phyloP scores from a whole-genome alignment of 2,888 invertebrate species.

The Mythimna pallens region DNA sequence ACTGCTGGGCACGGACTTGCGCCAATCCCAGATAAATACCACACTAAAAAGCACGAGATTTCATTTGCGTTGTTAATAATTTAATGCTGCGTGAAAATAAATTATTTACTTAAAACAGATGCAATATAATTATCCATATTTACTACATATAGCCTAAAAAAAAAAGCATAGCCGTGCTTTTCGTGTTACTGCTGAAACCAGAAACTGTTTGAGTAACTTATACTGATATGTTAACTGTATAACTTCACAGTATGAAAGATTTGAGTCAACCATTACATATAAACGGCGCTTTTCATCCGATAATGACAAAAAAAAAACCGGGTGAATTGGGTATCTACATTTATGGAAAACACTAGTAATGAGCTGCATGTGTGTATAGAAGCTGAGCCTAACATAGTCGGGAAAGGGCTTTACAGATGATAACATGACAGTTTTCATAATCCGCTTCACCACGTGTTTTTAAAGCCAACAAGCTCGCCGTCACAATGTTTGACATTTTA shows the following conservation, averaged over 20 bases:
- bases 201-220: slow-evolving; percentile 11
- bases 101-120: not conserved
- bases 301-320: not conserved
- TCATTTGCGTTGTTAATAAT: not conserved
- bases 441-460: not conserved
- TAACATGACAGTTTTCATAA: not conserved
- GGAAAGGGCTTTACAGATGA: not conserved
- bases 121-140: not conserved
- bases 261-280: not conserved
- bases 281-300: not conserved
- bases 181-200: not conserved
- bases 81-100: not conserved
- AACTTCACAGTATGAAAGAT: slow-evolving; percentile 33
- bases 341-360: not conserved
- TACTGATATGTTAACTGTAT: not conserved
- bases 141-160: not conserved
- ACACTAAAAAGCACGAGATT: not conserved
- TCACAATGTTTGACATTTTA: not conserved
- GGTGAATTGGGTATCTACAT: not conserved
- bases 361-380: not conserved
- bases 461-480: not conserved
- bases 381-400: not conserved
- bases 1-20: not conserved
- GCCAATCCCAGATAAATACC: not conserved
- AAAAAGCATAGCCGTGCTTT: not conserved